These are phyloP conservation scores for Hoplostethus atlanticus DNA, from an alignment of 2,797 vertebrate species.

Conservation along the genomic window DNA sequence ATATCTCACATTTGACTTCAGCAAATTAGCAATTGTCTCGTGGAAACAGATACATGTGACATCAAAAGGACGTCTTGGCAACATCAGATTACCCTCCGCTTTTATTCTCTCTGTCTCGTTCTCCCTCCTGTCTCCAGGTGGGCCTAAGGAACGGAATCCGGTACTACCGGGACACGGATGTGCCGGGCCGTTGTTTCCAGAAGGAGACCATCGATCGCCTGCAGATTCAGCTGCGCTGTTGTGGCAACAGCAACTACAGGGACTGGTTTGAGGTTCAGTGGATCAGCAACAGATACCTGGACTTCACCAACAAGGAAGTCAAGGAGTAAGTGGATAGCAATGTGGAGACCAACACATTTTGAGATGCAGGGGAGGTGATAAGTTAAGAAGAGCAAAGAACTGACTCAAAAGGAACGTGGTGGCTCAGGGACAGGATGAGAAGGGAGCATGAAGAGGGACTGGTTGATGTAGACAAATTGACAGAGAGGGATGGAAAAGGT, in stretches of 20 bases:
- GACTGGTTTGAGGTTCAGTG: constrained; percentile 99
- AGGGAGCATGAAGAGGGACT: not conserved
- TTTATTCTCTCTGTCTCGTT: not conserved
- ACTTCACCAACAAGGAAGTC: constrained; percentile 96
- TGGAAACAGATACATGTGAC: not conserved
- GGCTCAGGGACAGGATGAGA: not conserved
- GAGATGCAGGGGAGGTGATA: constrained; percentile 7
- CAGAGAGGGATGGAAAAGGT: constrained; percentile 9
- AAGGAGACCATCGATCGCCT: constrained; percentile 96
- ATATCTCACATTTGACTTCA: not conserved
- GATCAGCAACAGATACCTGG: constrained; percentile 98
- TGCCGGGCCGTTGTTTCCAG: constrained; percentile 96
- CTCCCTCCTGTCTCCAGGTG: constrained; percentile 75
- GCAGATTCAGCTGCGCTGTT: constrained; percentile 97
- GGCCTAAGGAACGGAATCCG: constrained; percentile 95
- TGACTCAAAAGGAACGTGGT: constrained; percentile 4
- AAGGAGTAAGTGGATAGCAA: constrained; percentile 93
- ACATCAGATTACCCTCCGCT: not conserved
- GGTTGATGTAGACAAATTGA: not conserved
- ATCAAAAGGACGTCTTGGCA: not conserved
- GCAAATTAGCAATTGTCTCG: not conserved
- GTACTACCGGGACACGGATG: constrained; percentile 97
- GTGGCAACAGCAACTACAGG: constrained; percentile 95
- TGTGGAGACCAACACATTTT: constrained; percentile 1
- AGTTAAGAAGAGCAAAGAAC: constrained; percentile 9